A percentile compares a stretch with the other conserved stretches of the same genome.
phyloP scores from a whole-genome alignment of 2,888 invertebrate species.

The Chromoteleia sp. region DNA sequence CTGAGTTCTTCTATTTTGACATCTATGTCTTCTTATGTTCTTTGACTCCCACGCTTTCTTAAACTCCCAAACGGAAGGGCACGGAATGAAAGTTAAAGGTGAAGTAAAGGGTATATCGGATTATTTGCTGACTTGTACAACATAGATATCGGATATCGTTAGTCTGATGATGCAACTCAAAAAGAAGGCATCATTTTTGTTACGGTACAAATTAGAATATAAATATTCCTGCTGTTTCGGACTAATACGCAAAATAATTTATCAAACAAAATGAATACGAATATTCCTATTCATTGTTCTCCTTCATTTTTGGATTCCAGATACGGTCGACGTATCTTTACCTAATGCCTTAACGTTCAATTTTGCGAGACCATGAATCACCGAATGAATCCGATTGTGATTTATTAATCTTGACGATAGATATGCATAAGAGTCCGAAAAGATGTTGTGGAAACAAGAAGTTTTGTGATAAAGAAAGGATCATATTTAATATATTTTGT shows the following conservation, averaged over 20 bases:
- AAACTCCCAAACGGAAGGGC: constrained; percentile 42
- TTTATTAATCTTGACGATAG: too few species aligned
- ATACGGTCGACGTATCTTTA: too few species aligned
- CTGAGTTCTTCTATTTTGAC: constrained; percentile 56
- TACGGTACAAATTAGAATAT: constrained; percentile 1
- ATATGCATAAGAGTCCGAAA: too few species aligned
- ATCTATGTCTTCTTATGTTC: constrained; percentile 52
- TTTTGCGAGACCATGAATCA: too few species aligned
- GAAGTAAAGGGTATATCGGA: constrained; percentile 75
- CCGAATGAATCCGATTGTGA: too few species aligned
- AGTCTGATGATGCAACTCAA: constrained; percentile 76
- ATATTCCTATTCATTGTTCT: not conserved
- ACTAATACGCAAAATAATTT: too few species aligned
- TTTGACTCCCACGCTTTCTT: constrained; percentile 60
- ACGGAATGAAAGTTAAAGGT: constrained; percentile 39
- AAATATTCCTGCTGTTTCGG: not conserved
- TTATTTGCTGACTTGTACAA: constrained; percentile 81
- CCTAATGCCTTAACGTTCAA: too few species aligned
- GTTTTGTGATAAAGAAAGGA: too few species aligned
- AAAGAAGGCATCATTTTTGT: constrained; percentile 48
- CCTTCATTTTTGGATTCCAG: constrained; percentile 4
- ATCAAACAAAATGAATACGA: too few species aligned
- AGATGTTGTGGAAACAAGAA: too few species aligned
- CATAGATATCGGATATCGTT: constrained; percentile 77
- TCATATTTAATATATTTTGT: too few species aligned